Percentiles rank a stretch among this genome's conserved stretches.
Evolutionary conservation across 2,888 invertebrate species (phyloP).

Genomic region (Therioaphis trifolii): DNA sequence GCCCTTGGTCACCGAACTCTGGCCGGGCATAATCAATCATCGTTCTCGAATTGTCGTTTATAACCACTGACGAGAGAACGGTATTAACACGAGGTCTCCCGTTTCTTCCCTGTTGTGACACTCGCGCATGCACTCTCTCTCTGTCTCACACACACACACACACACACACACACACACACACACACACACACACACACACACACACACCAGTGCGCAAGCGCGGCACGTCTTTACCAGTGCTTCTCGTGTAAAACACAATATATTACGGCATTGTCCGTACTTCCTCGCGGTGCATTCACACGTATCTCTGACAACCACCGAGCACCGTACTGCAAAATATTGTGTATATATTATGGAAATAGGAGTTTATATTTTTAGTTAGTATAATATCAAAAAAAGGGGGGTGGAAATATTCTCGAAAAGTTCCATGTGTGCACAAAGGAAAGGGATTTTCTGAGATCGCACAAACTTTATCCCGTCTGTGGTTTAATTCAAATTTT

Average conservation of each 20-base stretch:
- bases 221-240: neutral
- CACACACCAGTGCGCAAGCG: neutral
- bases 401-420: neutral
- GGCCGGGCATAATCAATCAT: constrained; percentile 52
- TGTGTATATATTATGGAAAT: neutral
- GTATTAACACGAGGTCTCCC: constrained; percentile 18
- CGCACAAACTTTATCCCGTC: neutral
- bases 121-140: neutral
- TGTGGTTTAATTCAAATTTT: neutral
- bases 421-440: neutral
- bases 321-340: too few relatives aligned
- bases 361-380: neutral
- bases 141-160: neutral
- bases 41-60: constrained; percentile 57
- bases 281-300: neutral
- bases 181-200: neutral
- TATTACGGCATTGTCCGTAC: neutral
- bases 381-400: neutral
- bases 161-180: neutral
- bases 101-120: neutral
- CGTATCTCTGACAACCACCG: neutral
- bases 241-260: constrained; percentile 32
- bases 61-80: constrained; percentile 56
- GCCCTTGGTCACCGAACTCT: constrained; percentile 4
- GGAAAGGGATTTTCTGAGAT: neutral